Conservation (phyloP, 2,797 vertebrate genomes). For the Catamblyrhynchus diadema region DNA sequence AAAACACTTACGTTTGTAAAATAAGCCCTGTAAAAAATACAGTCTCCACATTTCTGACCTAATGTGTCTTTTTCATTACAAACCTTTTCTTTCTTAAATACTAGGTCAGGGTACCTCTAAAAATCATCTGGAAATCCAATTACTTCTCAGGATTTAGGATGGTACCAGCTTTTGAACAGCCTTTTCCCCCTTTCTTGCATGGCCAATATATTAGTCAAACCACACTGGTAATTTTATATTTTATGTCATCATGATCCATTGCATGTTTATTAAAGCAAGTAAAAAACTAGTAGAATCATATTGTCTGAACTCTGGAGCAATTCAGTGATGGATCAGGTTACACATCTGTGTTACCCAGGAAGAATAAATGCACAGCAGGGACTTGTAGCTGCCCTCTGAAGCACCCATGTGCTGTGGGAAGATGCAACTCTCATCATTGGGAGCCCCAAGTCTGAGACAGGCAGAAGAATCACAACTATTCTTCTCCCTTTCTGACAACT, state of each 20-base stretch:
- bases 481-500: not conserved
- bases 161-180: not conserved
- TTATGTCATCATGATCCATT: not conserved
- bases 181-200: not conserved
- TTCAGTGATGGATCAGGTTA: not conserved
- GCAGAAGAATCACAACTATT: not conserved
- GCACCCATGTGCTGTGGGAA: accelerated
- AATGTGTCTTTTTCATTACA: not conserved
- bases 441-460: not conserved
- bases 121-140: not conserved
- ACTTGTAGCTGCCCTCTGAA: not conserved
- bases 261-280: not conserved
- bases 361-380: not conserved
- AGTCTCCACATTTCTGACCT: not conserved
- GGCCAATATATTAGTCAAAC: not conserved
- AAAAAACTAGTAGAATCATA: not conserved
- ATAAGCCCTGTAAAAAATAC: not conserved
- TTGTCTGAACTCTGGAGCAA: not conserved
- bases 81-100: not conserved
- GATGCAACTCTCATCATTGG: not conserved
- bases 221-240: not conserved
- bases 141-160: not conserved
- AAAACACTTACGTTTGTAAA: not conserved
- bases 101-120: not conserved
- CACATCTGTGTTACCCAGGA: not conserved